Base-by-base conservation (phyloP, 2,888 invertebrate species). In the Caradrina kadenii region DNA sequence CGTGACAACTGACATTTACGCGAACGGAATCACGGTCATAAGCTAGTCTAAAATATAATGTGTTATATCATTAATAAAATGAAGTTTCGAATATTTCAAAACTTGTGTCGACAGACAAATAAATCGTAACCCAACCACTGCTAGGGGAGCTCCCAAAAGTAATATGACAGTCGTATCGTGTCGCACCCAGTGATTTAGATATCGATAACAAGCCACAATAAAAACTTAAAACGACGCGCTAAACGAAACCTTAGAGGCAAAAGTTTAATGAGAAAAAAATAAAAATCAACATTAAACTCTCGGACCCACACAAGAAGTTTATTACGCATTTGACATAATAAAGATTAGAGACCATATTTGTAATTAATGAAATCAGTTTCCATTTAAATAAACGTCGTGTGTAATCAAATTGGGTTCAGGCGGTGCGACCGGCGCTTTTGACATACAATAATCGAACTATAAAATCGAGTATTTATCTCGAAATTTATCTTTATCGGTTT, bases 361-460 rank as follows among this genome's bases (percentile, higher is more conserved):
- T 93, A 93, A 94, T 93, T 94, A 94, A 94, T 93, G 90, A 91
- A 93, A 93, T 93, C 91, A 89, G 90, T 89, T 90, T 90, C 86
- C 88, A 88, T 92, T 90, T 89, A 90, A 90, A 86, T 87, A 86
- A 88, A 90, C 85, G 82, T 87, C 83, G 85, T 81, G 84, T 83
- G 87, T 88, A 89, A 91, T 92, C 87, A 87, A 88, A 86, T 82
- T 74, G 69, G 69, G 80, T 83, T 87, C 87, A 88, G 88, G 88
- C 86, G 87, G 89, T 63, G 80, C 76, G 63, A 87, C 85, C 90
- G 92, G 92, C 83, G 77, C 84, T 90, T 93, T 93, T 93, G 93
- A 92, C 87, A 81, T 83, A 86, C 81, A 83, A 87, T 89, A 87
- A 90, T 87, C 84, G 76, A 76, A 87, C 85, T 85, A 87, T 90